These are phyloP conservation scores for Melanotaenia duboulayi DNA, from an alignment of 2,113 vertebrate species.

Conservation along the genomic window DNA sequence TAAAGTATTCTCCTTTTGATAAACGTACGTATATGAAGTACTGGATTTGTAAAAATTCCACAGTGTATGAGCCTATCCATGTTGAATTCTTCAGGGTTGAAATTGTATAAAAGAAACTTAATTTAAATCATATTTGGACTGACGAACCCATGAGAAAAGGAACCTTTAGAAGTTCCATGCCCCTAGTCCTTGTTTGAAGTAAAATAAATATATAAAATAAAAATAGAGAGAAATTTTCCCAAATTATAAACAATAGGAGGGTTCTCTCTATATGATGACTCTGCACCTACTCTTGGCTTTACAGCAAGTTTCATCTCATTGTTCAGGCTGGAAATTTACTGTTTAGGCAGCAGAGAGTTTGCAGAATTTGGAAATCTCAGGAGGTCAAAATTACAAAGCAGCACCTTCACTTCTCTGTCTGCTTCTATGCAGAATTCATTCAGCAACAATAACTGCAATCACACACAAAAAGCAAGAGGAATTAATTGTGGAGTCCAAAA, in stretches of 20 bases:
- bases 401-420: conserved; percentile 1
- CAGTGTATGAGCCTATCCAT: neutral
- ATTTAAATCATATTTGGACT: no score
- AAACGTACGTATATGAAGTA: neutral
- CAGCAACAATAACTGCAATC: conserved; percentile 1
- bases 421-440: neutral
- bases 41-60: no score
- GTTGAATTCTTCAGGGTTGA: no score
- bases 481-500: neutral
- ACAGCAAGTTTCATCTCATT: conserved; percentile 1
- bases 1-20: neutral
- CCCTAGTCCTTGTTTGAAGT: no score
- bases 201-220: neutral
- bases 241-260: neutral
- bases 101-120: neutral
- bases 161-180: neutral
- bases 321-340: neutral
- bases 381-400: conserved; percentile 4
- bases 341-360: neutral
- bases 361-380: neutral
- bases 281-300: neutral
- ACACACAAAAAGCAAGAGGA: neutral
- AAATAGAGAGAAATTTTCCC: neutral
- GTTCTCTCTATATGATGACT: no score
- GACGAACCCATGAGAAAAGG: neutral